These are phyloP conservation scores for Uropsilus gracilis DNA, from an alignment of 2,113 vertebrate genomes.

Conservation along the genomic window DNA sequence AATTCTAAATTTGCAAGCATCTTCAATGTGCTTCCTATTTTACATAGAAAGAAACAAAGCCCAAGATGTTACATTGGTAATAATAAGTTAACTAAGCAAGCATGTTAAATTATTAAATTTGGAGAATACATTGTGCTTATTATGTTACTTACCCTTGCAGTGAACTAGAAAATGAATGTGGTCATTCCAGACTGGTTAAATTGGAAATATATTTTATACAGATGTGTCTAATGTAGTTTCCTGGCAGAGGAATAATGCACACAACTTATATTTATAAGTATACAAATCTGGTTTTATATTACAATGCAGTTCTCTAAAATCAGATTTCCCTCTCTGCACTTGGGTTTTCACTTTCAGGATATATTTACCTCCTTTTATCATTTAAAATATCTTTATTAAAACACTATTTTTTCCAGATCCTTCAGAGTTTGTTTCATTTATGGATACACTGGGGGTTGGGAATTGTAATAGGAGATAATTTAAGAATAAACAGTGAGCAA, in stretches of 20 bases:
- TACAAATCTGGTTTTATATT: slow-evolving; percentile 73
- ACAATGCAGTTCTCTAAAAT: slow-evolving; percentile 73
- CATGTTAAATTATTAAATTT: slow-evolving; percentile 83
- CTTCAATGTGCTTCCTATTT: slow-evolving; percentile 41
- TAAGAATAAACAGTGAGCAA: slow-evolving; percentile 53
- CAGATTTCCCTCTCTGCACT: slow-evolving; percentile 63
- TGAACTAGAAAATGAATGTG: slow-evolving; percentile 87
- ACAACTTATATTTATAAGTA: slow-evolving; percentile 80
- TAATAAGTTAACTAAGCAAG: slow-evolving; percentile 81
- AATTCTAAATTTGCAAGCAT: slow-evolving; percentile 48
- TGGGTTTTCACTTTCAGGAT: slow-evolving; percentile 76
- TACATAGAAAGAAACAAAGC: slow-evolving; percentile 67
- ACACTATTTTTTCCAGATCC: slow-evolving; percentile 57
- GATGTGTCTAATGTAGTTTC: slow-evolving; percentile 77
- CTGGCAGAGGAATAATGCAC: slow-evolving; percentile 71
- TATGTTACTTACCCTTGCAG: slow-evolving; percentile 85
- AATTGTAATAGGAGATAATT: slow-evolving; percentile 32
- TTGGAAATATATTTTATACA: slow-evolving; percentile 81
- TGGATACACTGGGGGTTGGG: not conserved
- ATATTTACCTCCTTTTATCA: slow-evolving; percentile 70
- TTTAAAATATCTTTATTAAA: slow-evolving; percentile 77
- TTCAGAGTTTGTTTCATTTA: slow-evolving; percentile 58
- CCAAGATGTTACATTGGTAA: slow-evolving; percentile 65
- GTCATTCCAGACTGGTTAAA: slow-evolving; percentile 83
- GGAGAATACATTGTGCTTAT: slow-evolving; percentile 80